Base-by-base conservation (phyloP, 2,113 vertebrate genomes). In the Sorex araneus region DNA sequence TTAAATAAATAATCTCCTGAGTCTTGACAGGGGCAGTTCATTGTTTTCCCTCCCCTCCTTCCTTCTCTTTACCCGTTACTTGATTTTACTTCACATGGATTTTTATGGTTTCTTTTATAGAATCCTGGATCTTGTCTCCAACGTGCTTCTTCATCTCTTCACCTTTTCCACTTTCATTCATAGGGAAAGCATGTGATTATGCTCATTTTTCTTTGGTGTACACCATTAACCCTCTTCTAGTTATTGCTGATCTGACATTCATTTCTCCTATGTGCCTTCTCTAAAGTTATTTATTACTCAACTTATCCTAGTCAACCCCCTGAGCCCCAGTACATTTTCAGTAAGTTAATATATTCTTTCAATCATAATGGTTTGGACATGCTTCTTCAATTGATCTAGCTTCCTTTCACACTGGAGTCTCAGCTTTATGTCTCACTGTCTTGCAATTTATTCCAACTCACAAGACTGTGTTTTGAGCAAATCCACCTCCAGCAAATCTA, bases 371-470 rank as follows among this genome's bases (percentile, higher is more conserved):
- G 13, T 30, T 76, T 45, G 34, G 32, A 25, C 2, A 21, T 34
- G 78, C 74, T 21, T 11, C 25, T 66, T 57, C 54, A 64, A 18
- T 80, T 28, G 43, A 28, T 6, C 15, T 57, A 11, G 9, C 34
- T 23, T 28, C 3, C 70, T 90, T 92, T 93, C 54, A 69, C 32
- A 2, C 1, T 0, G 3, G 0, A 10, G 9, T 23, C 69, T 30
- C 8, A 63, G 76, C 13, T 19, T 45, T 18, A 0, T 2, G 2
- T 19, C 23, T 60, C 15, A 6, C 0, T 0, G 16, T 28, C 1
- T 15, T 75, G 78, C 76, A 43, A n/a, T 2, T 27, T 47, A 21
- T 27, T n/a, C 12, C 19, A 2, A 71, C 19, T 45, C 18, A 34
- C 3, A 54, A 25, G 45, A 3, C 66, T 63, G 63, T 5, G 0